Evolutionary conservation across 2,888 invertebrate species (phyloP).

Genomic region (Drosophila subsilvestris): DNA sequence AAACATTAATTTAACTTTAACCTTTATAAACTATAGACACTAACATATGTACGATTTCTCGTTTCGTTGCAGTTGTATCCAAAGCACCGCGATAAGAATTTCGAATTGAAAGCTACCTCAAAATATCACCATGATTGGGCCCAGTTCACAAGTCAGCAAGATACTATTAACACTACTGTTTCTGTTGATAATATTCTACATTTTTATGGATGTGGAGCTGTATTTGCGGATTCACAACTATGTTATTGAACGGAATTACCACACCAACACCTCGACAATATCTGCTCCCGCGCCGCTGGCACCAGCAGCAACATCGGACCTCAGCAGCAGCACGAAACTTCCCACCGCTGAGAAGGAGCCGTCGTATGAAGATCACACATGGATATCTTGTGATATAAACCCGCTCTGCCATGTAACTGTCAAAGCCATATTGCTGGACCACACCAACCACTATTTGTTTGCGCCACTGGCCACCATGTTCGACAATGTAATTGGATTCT

Average conservation of each 20-base stretch:
- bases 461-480: slow-evolving; percentile 91
- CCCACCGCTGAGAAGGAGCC: slow-evolving; percentile 59
- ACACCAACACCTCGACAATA: slow-evolving; percentile 76
- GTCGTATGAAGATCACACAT: slow-evolving; percentile 76
- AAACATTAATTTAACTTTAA: slow-evolving; percentile 1
- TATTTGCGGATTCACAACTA: slow-evolving; percentile 89
- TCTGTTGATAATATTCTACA: slow-evolving; percentile 87
- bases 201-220: slow-evolving; percentile 90
- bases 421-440: slow-evolving; percentile 92
- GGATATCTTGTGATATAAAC: slow-evolving; percentile 89
- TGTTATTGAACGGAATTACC: slow-evolving; percentile 86
- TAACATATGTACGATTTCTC: not conserved
- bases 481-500: slow-evolving; percentile 88
- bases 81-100: slow-evolving; percentile 42
- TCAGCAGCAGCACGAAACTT: slow-evolving; percentile 43
- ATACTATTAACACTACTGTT: slow-evolving; percentile 87
- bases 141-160: slow-evolving; percentile 90
- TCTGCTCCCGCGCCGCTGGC: slow-evolving; percentile 42
- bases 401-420: slow-evolving; percentile 92
- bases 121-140: slow-evolving; percentile 87
- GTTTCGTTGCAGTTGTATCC: slow-evolving; percentile 47
- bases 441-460: slow-evolving; percentile 92
- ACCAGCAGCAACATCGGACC: slow-evolving; percentile 37
- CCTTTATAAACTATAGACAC: not conserved
- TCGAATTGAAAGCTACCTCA: slow-evolving; percentile 67